Evolutionary conservation across 2,888 invertebrate species (phyloP).

Genomic region (Drosophila limbata): DNA sequence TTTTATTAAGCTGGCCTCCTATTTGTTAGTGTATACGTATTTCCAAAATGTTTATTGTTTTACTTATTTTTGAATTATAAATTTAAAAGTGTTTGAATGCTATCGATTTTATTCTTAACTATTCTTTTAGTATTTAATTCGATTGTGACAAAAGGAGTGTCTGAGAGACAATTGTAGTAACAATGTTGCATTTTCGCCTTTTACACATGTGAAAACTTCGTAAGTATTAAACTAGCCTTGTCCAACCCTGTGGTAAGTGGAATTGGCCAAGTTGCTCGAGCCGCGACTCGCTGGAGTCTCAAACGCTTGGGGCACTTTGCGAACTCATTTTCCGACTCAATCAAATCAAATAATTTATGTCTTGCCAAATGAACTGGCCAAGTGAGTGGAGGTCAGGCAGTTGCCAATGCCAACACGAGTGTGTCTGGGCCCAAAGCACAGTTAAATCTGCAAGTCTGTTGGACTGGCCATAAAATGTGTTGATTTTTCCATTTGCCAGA

Average conservation of each 20-base stretch:
- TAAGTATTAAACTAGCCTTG: conserved; percentile 24
- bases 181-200: conserved; percentile 11
- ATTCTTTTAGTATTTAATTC: no score
- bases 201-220: conserved; percentile 18
- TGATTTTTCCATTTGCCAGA: conserved; percentile 76
- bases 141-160: background rate
- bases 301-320: conserved; percentile 75
- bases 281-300: conserved; percentile 11
- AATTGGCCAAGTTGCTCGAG: conserved; percentile 23
- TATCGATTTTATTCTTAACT: no score
- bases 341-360: conserved; percentile 84
- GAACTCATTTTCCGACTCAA: conserved; percentile 84
- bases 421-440: conserved; percentile 62
- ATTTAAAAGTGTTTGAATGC: no score
- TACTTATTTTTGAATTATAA: no score
- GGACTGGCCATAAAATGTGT: conserved; percentile 74
- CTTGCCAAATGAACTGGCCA: conserved; percentile 73
- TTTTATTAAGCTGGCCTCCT: no score
- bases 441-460: conserved; percentile 72
- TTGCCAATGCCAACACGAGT: conserved; percentile 37
- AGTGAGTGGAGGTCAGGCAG: conserved; percentile 73
- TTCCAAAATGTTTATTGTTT: no score
- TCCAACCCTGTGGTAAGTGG: conserved; percentile 48
- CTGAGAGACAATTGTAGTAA: conserved; percentile 4
- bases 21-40: no score